Evolutionary conservation across 2,797 vertebrate genomes (phyloP), one percentile per base, ranked within the genome.

Genomic region (Rhinichthys osculus): DNA sequence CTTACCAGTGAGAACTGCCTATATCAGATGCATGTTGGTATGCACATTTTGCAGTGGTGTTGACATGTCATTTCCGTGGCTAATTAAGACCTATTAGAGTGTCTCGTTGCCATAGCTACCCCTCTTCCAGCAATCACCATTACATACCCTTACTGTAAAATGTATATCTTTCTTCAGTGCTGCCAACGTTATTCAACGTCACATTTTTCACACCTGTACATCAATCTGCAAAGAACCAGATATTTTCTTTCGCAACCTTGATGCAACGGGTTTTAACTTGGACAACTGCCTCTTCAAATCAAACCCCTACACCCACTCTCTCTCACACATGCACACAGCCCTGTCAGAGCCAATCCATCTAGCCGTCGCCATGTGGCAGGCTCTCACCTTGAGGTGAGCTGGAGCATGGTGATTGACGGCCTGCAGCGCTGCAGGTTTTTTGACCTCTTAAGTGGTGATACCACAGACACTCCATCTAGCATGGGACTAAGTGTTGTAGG

Each of bases 351-450:
- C 85, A 81, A 93, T 93, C 91, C 89, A 89, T 67, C 86, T 88
- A 84, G 87, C 83, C 69, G 33, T 90, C 87, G 91, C 92, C 89
- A 88, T 85, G 89, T 87, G 90, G 91, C 89, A 52, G 90, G 88
- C 90, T 90, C 92, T 95, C 92, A 94, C 94, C 93, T 95, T 92
- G 92, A 93, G 92, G 93, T 91, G 84, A 88, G 86, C 90, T 14
- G 71, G 90, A 92, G 92, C 81, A 92, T 90, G 89, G 87, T 93
- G 93, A 95, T 87, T 93, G 94, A 95, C 93, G 87, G 92, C 93
- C 87, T 91, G 90, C 90, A 89, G 89, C 35, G 82, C 90, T 86
- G 89, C 90, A 87, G 91, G 90, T 89, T 92, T 90, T 89, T 90
- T 87, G 85, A 93, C 92, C 92, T 91, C 89, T 92, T 91, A 90